Base-by-base conservation (phyloP, 30 jellyfish, hydroid and myxozoan genomes). In the Aurelia sp. region DNA sequence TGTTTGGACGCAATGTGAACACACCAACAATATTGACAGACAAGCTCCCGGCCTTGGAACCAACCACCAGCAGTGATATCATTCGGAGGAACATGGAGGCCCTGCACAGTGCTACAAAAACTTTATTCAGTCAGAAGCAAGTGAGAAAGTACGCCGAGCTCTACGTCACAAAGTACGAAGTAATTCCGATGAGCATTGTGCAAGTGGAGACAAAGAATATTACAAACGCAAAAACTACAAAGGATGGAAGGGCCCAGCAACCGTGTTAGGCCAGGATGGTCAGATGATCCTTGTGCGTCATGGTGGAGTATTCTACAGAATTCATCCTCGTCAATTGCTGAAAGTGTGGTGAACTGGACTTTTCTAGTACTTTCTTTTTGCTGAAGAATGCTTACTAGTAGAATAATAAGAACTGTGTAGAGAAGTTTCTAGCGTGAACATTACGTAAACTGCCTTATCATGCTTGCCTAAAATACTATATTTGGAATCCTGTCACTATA, bases 151-250 rank as follows among this genome's bases (percentile, higher is more conserved):
- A 0, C 38, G 41, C 16, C 27, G 71, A 15, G 78, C 91, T 5
- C 16, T 81, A 24, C 41, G 74, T 3, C 91, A 81, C 61, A 67
- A 81, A 21, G 77, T 52, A n/a, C 68, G 91, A 60, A 16, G 40
- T 3, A 68, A 0, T 76, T 51, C 53, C 12, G 91, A 81, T 13
- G 90, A 44, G 3, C 62, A 6, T 9, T 81, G 1, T 31, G 1
- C 19, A 1, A 66, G 59, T 38, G 91, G 88, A 13, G 91, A 81
- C 12, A 67, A 67, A 33, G 91, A 68, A 8, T 68, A 20, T 8
- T 79, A 67, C 89, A 31, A 47, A n/a, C 3, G 89, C 17, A 48
- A 48, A 24, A 20, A 58, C 5, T 17, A 5, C 21, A 67, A 68
- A 16, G 47, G 76, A 12, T 40, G 51, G 51, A 40, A 40, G 10